Base-by-base conservation (phyloP, 2,797 vertebrate species). In the Enteromius radiatus region DNA sequence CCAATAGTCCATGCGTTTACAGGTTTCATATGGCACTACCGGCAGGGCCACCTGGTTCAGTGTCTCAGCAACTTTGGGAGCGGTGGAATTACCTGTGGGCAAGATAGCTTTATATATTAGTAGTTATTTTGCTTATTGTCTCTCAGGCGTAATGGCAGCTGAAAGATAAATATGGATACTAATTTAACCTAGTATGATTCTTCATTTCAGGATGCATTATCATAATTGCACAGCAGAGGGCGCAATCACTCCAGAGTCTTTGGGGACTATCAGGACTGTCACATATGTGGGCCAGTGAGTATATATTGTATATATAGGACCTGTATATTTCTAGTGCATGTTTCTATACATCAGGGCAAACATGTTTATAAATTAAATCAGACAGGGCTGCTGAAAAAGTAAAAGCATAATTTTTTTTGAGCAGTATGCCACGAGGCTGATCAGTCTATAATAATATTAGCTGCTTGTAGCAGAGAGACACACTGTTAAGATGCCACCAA, bases 31-130 rank as follows among this genome's bases (percentile, higher is more conserved):
- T 0, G 93, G 88, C 31, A 95, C 91, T 63, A 96, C 93, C 11
- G 94, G 95, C 63, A 95, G 85, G 15, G 91, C 91, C 0, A 95
- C 94, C 88, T 96, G 95, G 86, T 96, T 95, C 2, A 95, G 92
- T 0, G 84, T 65, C 85, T 95, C 93, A 5, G 94, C 87, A 1
- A 84, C 91, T 90, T 92, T 94, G 41, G 94, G 86, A 76, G 91
- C 91, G 3, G 88, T 6, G 0, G 92, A 94, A 89, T 94, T 88
- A 10, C 94, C 94, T 95, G 84, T 77, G 68, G 17, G 79, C 67
- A 54, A 86, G 21, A 88, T 0, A 8, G 28, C 6, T 7, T 61
- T 28, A 7, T 10, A 14, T 67, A 67, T 63, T 41, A 41, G 73
- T 59, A 19, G 33, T 31, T n/a, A 47, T 28, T 47, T 47, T 33